These are phyloP conservation scores for Aphodius granarius DNA, from an alignment of 2,888 invertebrate genomes.

Conservation along the genomic window DNA sequence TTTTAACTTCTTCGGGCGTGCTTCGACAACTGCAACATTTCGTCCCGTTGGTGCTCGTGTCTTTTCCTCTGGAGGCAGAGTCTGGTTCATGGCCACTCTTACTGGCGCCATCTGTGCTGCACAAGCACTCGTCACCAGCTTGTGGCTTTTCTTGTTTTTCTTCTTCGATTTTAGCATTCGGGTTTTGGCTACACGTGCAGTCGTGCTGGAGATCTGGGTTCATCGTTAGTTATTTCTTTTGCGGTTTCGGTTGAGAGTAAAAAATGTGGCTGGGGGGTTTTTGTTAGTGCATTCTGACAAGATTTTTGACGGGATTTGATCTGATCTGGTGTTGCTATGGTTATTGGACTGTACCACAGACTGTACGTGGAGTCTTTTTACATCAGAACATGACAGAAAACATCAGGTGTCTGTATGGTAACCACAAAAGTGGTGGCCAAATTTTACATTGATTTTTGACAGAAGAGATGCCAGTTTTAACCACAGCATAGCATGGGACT, in stretches of 20 bases:
- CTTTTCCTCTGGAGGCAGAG: too few species aligned
- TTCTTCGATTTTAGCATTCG: background rate
- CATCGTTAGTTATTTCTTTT: background rate
- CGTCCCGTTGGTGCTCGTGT: too few species aligned
- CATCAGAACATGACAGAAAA: slow-evolving; percentile 36
- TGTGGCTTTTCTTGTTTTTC: background rate
- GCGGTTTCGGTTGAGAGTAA: background rate
- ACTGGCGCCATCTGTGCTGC: background rate
- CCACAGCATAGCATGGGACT: too few species aligned
- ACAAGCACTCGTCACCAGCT: background rate
- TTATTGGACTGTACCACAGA: too few species aligned
- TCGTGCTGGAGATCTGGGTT: too few species aligned
- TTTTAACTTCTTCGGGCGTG: background rate
- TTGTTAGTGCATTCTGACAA: background rate
- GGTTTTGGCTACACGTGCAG: background rate
- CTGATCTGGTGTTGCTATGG: background rate
- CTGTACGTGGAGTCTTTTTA: too few species aligned
- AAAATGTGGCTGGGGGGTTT: background rate
- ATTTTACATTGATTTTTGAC: background rate
- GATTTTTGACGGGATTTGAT: background rate
- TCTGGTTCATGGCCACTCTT: too few species aligned
- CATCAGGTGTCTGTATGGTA: slow-evolving; percentile 39
- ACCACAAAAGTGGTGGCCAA: too few species aligned
- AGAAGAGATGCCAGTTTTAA: background rate
- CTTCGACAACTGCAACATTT: background rate